phyloP scores from a whole-genome alignment of 2,888 invertebrate species.

The Cantharis rufa region DNA sequence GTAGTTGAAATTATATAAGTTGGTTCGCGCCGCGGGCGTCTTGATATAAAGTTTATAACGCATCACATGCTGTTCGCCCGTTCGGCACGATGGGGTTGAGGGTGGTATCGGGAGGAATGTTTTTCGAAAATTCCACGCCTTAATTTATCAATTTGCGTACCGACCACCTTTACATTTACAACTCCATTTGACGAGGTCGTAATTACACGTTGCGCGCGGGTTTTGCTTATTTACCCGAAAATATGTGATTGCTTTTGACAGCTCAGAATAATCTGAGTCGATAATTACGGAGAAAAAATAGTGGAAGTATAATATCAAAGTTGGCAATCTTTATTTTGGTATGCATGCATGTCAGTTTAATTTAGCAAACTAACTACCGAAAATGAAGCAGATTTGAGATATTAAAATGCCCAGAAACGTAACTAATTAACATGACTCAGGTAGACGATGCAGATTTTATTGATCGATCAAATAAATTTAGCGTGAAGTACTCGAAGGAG shows the following conservation, averaged over 20 bases:
- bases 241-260: background rate
- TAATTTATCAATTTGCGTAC: background rate
- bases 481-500: conserved; percentile 27
- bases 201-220: background rate
- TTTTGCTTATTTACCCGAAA: background rate
- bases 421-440: conserved; percentile 35
- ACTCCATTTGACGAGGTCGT: background rate
- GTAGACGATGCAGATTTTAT: conserved; percentile 20
- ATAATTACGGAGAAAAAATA: background rate
- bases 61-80: background rate
- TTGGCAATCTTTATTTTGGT: background rate
- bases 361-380: conserved; percentile 19
- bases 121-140: background rate
- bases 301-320: background rate
- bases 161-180: background rate
- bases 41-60: background rate
- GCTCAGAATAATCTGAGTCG: background rate
- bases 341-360: conserved; percentile 19
- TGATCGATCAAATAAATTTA: conserved; percentile 29
- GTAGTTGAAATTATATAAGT: background rate
- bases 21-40: background rate
- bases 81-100: background rate
- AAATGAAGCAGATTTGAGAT: conserved; percentile 25
- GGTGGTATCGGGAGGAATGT: no score
- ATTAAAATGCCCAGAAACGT: conserved; percentile 32